phyloP scores from a whole-genome alignment of 1,140 invertebrate genomes.

The Lucilia cuprina region DNA sequence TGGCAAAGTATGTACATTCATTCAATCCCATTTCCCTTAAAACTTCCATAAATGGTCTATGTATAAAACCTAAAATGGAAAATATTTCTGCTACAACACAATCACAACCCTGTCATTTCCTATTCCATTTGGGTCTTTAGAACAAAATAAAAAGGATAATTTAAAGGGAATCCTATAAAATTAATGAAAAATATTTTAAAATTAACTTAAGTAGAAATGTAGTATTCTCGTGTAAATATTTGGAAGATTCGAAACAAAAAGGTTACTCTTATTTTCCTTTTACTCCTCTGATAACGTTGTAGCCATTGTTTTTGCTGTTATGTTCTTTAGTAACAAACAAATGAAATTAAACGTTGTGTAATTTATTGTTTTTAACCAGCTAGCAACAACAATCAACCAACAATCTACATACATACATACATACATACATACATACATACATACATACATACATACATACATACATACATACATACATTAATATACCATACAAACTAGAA shows the following conservation, averaged over 20 bases:
- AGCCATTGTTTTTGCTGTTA: not conserved
- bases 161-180: not conserved
- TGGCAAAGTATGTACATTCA: not conserved
- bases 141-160: not conserved
- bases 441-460: not conserved
- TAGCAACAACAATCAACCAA: not conserved
- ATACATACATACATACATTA: not conserved
- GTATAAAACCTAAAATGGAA: not conserved
- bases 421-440: not conserved
- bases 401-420: not conserved
- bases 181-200: conserved; percentile 31
- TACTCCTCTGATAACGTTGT: no score
- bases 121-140: not conserved
- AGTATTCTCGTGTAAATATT: not conserved
- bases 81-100: not conserved
- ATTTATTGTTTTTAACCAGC: conserved; percentile 31
- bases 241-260: not conserved
- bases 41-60: not conserved
- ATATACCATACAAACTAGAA: no score
- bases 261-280: not conserved
- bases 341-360: conserved; percentile 22
- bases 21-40: not conserved
- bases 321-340: not conserved
- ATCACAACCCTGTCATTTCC: not conserved
- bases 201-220: conserved; percentile 16